Conservation (phyloP, 2,113 vertebrate species). For the Salvelinus sp. region DNA sequence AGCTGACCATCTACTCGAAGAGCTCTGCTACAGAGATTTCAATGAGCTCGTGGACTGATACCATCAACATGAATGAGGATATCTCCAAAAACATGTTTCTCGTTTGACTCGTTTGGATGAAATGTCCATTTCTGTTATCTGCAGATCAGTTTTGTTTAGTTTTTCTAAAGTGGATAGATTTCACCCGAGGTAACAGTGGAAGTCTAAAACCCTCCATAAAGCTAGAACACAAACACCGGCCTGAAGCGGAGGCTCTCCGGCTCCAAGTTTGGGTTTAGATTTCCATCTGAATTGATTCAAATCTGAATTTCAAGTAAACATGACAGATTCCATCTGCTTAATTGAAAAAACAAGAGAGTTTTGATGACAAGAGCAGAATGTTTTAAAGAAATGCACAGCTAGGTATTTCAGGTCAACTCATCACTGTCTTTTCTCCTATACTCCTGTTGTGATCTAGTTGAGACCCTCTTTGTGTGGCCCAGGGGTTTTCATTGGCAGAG, state of each 20-base stretch:
- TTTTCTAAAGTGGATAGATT: conserved; percentile 62
- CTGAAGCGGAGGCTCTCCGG: conserved; percentile 50
- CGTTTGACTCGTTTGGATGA: conserved; percentile 65
- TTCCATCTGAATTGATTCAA: conserved; percentile 63
- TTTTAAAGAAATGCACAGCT: conserved; percentile 37
- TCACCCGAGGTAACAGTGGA: conserved; percentile 62
- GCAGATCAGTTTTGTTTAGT: conserved; percentile 63
- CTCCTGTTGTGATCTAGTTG: conserved; percentile 18
- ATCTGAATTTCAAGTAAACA: conserved; percentile 69
- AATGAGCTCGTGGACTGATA: conserved; percentile 40
- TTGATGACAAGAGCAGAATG: conserved; percentile 45
- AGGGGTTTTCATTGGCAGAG: conserved; percentile 5
- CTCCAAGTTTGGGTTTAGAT: conserved; percentile 57
- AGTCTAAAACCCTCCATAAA: conserved; percentile 54
- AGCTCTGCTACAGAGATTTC: not conserved
- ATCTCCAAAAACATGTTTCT: conserved; percentile 61
- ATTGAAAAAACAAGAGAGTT: conserved; percentile 41
- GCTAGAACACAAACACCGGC: conserved; percentile 56
- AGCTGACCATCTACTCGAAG: not conserved
- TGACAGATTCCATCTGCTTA: conserved; percentile 57
- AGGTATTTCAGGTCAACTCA: conserved; percentile 43
- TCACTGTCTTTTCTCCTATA: conserved; percentile 24
- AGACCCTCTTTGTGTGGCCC: conserved; percentile 20
- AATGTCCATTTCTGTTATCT: conserved; percentile 59
- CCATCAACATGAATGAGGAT: conserved; percentile 56